These are phyloP conservation scores for Caenorhabditis zanzibari DNA, from an alignment of 2,888 invertebrate genomes.

Conservation along the genomic window DNA sequence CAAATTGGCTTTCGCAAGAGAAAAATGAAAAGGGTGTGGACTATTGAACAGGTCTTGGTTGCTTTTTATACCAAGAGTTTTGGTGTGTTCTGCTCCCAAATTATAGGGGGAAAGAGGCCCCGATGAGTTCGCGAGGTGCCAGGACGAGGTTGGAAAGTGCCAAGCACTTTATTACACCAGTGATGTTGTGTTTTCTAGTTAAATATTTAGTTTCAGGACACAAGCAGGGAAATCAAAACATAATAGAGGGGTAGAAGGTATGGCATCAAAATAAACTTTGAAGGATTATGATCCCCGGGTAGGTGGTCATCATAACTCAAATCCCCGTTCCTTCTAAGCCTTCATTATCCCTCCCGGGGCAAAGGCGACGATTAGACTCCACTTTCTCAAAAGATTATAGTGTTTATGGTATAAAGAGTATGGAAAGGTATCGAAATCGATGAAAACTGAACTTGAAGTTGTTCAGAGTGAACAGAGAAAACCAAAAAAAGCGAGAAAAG, in stretches of 20 bases:
- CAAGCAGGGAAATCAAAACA: slow-evolving; percentile 32
- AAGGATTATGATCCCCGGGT: not conserved
- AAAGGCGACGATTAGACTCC: slow-evolving; percentile 4
- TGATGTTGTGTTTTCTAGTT: slow-evolving; percentile 35
- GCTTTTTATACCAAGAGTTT: slow-evolving; percentile 11
- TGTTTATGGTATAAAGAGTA: not conserved
- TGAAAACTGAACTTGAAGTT: not conserved
- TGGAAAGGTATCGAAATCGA: not conserved
- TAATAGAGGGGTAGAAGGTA: slow-evolving; percentile 2
- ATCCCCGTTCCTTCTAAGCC: slow-evolving; percentile 22
- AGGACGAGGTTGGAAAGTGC: slow-evolving; percentile 24
- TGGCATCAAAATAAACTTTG: slow-evolving; percentile 35
- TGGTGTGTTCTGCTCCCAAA: slow-evolving; percentile 49
- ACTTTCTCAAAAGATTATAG: not conserved
- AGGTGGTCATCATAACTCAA: slow-evolving; percentile 25
- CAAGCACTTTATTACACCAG: slow-evolving; percentile 42
- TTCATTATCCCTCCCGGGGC: slow-evolving; percentile 30
- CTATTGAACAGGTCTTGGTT: slow-evolving; percentile 17
- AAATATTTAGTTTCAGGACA: slow-evolving; percentile 10
- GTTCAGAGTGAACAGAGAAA: not conserved
- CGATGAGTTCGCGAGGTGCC: slow-evolving; percentile 27
- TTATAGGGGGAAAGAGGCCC: slow-evolving; percentile 14
- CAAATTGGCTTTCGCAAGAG: slow-evolving; percentile 36
- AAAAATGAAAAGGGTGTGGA: not conserved
- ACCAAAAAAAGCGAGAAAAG: slow-evolving; percentile 15